phyloP scores from a whole-genome alignment of 2,888 invertebrate species.

The Drosophila conformis region DNA sequence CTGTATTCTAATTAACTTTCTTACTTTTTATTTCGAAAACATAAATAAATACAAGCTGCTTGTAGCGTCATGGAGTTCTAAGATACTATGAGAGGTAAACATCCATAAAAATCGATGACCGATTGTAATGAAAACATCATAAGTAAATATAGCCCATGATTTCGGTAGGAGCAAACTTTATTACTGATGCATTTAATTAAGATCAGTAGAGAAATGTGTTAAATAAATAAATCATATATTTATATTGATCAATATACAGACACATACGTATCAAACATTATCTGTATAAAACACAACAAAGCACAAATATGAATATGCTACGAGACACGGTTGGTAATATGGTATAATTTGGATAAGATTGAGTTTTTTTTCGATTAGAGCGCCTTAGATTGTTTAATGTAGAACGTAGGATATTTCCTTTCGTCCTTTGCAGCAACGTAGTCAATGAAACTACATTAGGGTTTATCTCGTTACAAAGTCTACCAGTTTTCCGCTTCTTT shows the following conservation, averaged over 20 bases:
- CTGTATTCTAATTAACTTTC: neutral
- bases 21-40: neutral
- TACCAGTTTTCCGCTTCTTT: constrained; percentile 3
- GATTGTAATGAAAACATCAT: neutral
- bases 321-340: neutral
- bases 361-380: neutral
- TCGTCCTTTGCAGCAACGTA: too few relatives aligned
- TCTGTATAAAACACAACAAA: neutral
- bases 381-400: neutral
- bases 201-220: neutral
- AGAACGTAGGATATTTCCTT: neutral
- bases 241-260: neutral
- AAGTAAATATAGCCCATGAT: neutral
- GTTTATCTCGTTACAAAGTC: neutral
- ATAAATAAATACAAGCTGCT: neutral
- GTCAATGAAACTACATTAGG: neutral
- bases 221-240: neutral
- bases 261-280: neutral
- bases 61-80: neutral
- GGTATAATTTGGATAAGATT: neutral
- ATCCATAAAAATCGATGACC: neutral
- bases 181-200: neutral
- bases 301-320: neutral
- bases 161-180: neutral
- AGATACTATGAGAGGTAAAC: neutral